Percentiles rank a stretch among this genome's conserved stretches.
These are phyloP conservation scores for Machimus rusticus DNA, from an alignment of 2,888 invertebrate genomes.

Conservation along the genomic window DNA sequence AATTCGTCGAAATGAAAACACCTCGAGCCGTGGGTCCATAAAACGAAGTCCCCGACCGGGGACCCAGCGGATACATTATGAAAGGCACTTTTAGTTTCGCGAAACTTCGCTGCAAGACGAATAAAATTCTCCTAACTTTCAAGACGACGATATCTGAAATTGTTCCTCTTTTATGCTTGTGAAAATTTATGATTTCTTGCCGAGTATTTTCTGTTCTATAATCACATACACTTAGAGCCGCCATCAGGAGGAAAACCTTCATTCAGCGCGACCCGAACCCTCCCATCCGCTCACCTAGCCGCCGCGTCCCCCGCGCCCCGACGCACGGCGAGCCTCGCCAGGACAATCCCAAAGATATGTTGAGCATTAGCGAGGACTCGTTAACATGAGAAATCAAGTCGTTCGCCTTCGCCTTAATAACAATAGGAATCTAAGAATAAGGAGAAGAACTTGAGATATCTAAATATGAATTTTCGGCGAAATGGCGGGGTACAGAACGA, in stretches of 20 bases:
- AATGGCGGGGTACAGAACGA: conserved; percentile 38
- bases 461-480: conserved; percentile 37
- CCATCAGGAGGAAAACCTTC: conserved; percentile 29
- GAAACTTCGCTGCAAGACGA: conserved; percentile 7
- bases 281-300: background rate
- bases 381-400: conserved; percentile 41
- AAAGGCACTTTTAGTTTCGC: conserved; percentile 26
- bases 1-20: background rate
- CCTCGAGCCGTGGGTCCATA: background rate
- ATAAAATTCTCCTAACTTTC: conserved; percentile 23
- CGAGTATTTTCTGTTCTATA: conserved; percentile 38
- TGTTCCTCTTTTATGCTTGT: conserved; percentile 36
- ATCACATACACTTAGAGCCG: conserved; percentile 37
- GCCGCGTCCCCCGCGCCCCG: background rate
- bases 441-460: conserved; percentile 37
- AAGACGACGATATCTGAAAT: conserved; percentile 35
- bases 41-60: background rate
- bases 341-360: conserved; percentile 37
- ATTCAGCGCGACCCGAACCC: background rate
- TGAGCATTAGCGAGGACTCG: conserved; percentile 38
- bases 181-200: conserved; percentile 40
- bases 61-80: background rate
- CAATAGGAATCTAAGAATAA: conserved; percentile 41
- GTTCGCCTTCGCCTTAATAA: conserved; percentile 38
- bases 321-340: background rate